A percentile compares a stretch with the other conserved stretches of the same genome.
Conservation (phyloP, 2,113 vertebrate species). For the Rhinopomastus cyanomelas region DNA sequence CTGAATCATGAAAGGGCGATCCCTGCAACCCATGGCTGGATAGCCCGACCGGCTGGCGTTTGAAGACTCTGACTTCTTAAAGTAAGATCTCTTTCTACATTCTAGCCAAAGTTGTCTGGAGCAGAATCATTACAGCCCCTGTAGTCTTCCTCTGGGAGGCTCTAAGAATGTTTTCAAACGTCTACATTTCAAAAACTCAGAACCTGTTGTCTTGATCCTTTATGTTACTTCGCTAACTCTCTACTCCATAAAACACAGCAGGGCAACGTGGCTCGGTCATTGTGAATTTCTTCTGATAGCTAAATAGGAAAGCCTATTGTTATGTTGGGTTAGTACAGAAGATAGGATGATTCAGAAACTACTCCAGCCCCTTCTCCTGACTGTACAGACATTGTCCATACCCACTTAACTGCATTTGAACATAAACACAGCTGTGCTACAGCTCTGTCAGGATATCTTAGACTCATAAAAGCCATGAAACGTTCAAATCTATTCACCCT, state of each 20-base stretch:
- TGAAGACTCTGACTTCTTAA: constrained; percentile 55
- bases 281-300: constrained; percentile 1
- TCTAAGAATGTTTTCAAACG: constrained; percentile 57
- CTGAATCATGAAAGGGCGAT: constrained; percentile 29
- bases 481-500: background rate
- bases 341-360: constrained; percentile 3
- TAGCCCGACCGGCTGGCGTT: constrained; percentile 15
- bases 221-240: constrained; percentile 18
- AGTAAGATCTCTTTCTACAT: constrained; percentile 2
- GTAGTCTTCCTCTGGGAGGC: constrained; percentile 35
- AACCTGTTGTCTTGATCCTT: constrained; percentile 56
- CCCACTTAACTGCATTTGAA: background rate
- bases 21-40: background rate
- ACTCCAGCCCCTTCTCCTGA: background rate
- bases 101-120: constrained; percentile 19
- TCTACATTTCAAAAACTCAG: constrained; percentile 40
- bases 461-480: constrained; percentile 20
- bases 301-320: constrained; percentile 31
- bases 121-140: constrained; percentile 21
- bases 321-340: constrained; percentile 1
- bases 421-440: background rate
- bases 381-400: background rate
- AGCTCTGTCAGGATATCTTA: background rate
- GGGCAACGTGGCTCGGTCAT: constrained; percentile 21
- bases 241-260: constrained; percentile 30